A percentile compares a stretch with the other conserved stretches of the same genome.
Evolutionary conservation across 1,140 invertebrate genomes (phyloP).

Genomic region (Scaptomyza graminum): DNA sequence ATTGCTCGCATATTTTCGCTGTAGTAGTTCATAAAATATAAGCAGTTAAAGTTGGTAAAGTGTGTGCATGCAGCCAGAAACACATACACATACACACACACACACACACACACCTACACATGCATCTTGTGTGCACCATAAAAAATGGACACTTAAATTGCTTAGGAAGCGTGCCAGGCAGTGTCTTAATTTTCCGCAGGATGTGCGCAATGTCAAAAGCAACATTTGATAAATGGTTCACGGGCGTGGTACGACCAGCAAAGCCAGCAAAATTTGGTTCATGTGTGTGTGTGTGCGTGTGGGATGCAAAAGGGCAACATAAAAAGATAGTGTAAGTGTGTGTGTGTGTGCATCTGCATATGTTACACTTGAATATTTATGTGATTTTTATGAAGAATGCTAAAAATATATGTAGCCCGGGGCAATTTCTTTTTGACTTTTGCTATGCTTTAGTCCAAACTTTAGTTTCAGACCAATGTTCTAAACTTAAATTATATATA

Average conservation of each 20-base stretch:
- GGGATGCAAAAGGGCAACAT: slow-evolving; percentile 6
- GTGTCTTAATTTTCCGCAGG: slow-evolving; percentile 79
- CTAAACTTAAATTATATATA: not conserved
- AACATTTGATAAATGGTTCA: slow-evolving; percentile 75
- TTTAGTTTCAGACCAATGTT: not conserved
- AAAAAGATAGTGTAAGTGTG: slow-evolving; percentile 5
- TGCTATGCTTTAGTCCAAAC: not conserved
- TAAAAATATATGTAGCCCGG: slow-evolving; percentile 44
- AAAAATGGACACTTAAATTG: slow-evolving; percentile 73
- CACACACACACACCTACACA: not conserved
- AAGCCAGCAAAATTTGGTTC: slow-evolving; percentile 27
- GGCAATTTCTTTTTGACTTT: not conserved
- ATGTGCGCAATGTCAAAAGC: slow-evolving; percentile 77
- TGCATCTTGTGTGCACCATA: slow-evolving; percentile 33
- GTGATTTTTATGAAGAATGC: slow-evolving; percentile 61
- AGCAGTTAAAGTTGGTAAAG: slow-evolving; percentile 23
- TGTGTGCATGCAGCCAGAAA: slow-evolving; percentile 9
- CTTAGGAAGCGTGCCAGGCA: slow-evolving; percentile 72
- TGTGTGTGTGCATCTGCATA: slow-evolving; percentile 45
- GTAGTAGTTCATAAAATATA: slow-evolving; percentile 22
- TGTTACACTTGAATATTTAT: slow-evolving; percentile 69
- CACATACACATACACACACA: not conserved
- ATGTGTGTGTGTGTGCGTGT: slow-evolving; percentile 15
- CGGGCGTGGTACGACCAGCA: slow-evolving; percentile 26
- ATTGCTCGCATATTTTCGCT: slow-evolving; percentile 20